Evolutionary conservation across 2,113 vertebrate species (phyloP), one percentile per base, ranked within the genome.

Genomic region (Reinhardtius hippoglossoides): DNA sequence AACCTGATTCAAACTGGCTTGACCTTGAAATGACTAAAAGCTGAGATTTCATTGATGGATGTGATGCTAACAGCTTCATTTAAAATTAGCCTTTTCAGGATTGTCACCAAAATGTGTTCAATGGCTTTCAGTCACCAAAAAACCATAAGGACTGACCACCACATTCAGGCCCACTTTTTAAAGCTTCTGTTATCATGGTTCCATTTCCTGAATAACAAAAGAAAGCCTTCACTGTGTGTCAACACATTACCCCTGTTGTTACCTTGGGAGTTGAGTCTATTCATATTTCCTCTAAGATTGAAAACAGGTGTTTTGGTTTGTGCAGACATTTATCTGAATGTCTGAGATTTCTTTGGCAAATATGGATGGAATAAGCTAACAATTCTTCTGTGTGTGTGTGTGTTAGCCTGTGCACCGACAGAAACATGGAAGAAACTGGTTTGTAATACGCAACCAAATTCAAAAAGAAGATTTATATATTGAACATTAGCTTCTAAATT

Each of bases 1-100:
- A 96, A 96, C 95, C 94, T 92, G 94, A 92, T 90, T 93, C 92
- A 94, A 95, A 92, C 93, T 52, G 90, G 89, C 92, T 95, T 95
- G 95, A 95, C 96, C 96, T 91, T 81, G 93, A 86, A 89, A 78
- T 68, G 83, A 88, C 82, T 82, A 83, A 88, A 89, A 67, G 81
- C 31, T 31, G 78, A 65, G 74, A 77, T 68, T 65, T 46, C 18
- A 37, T 27, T 83, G 70, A 88, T 80, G 59, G 71, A 80, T 59
- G 59, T 42, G 52, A 80, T 3, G 13, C 83, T 68, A 86, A 84
- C 81, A 76, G 81, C 78, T 79, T 80, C n/a, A 66, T 75, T 83
- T 59, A 84, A 87, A 52, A 82, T 71, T 55, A 46, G 56, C 65
- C 82, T 75, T 89, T 90, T 86, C 76, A 89, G 50, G 52, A 81